Base-by-base conservation (phyloP, 1,140 invertebrate genomes). In the Drosophila grimshawi region DNA sequence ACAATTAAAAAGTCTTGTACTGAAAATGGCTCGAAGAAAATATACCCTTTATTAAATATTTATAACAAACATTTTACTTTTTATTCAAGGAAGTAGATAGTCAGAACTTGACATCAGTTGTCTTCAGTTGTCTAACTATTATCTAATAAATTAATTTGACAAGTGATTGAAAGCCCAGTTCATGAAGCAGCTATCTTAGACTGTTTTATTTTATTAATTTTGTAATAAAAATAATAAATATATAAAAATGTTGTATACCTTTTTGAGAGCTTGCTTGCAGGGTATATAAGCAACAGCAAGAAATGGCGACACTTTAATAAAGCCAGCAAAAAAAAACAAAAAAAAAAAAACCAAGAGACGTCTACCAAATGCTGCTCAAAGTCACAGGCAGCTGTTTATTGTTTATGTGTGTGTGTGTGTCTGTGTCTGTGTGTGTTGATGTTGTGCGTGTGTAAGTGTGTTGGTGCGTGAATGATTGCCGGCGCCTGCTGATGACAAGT, bases 401-500 rank as follows among this genome's bases (percentile, higher is more conserved):
- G 30, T 27, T 51, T 72, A 59, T 11, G 33, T 43, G 49, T 8
- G 39, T 60, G 57, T 60, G 39, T 45, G 67, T 67, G 63, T 63
- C 37, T 78, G 55, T 6, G 29, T 45, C 37, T 49, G 37, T 41
- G 30, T 37, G n/a, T 3, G 29, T 37, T 19, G 19, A 19, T 19
- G 19, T 19, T 19, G 19, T 19, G 19, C 19, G 30, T 53, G 45
- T 63, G 61, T 10, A n/a, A 3, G 39, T 29, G 27, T 55, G 41
- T 55, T 39, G 35, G 10, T 76, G 68, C 64, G 69, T 83, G 74
- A 83, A 83, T 83, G 85, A 89, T 88, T 88, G 85, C 52, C 67
- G 66, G 64, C 69, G 80, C 80, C 83, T 89, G 85, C 57, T 78
- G 85, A 81, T 88, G 83, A 89, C 85, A 88, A 89, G 83, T 88